Conservation (phyloP, 2,113 vertebrate species). For the Gracilinanus agilis region DNA sequence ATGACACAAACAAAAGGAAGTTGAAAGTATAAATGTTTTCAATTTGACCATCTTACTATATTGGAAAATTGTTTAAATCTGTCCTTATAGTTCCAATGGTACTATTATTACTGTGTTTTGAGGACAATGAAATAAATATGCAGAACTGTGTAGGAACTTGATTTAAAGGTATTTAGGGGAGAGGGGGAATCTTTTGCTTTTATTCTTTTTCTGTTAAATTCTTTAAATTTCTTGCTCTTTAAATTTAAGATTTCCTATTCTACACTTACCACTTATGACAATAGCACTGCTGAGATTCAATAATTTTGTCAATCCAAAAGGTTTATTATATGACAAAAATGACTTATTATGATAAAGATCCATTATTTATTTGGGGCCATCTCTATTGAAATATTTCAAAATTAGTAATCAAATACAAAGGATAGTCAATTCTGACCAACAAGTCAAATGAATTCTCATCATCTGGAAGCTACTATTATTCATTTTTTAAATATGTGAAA, state of each 20-base stretch:
- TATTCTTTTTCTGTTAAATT: neutral
- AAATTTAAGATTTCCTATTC: conserved; percentile 47
- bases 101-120: conserved; percentile 34
- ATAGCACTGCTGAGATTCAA: neutral
- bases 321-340: conserved; percentile 45
- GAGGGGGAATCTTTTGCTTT: neutral
- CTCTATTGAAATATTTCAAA: neutral
- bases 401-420: neutral
- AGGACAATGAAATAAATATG: conserved; percentile 38
- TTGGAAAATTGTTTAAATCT: conserved; percentile 32
- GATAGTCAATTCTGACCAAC: neutral
- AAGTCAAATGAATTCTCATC: conserved; percentile 14
- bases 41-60: conserved; percentile 21
- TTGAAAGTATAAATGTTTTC: neutral
- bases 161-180: conserved; percentile 1
- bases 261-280: conserved; percentile 48
- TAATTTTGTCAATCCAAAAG: neutral
- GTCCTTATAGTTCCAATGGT: neutral
- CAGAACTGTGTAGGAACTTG: conserved; percentile 29
- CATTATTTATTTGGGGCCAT: conserved; percentile 38
- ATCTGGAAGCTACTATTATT: conserved; percentile 38
- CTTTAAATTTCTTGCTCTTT: conserved; percentile 36
- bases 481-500: conserved; percentile 37
- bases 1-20: neutral
- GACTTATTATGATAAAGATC: conserved; percentile 34